phyloP scores from a whole-genome alignment of 1,140 invertebrate species.

The Tetramorium simillimum region DNA sequence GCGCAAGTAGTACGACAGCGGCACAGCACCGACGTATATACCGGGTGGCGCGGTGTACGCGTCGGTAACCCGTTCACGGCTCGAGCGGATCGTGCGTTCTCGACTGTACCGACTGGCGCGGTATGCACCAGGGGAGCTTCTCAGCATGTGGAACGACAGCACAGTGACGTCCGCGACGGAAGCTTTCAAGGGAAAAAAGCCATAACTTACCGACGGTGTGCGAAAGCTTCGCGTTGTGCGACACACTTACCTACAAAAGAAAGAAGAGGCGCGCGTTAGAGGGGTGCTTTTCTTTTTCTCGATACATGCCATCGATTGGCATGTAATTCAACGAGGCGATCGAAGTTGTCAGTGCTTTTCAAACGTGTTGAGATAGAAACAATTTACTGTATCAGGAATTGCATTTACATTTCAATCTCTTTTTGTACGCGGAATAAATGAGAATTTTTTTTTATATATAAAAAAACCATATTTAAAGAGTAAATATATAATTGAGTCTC shows the following conservation, averaged over 20 bases:
- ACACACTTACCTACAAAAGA: conserved; percentile 72
- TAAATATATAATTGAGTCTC: not conserved
- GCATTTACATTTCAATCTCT: not conserved
- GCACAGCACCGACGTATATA: conserved; percentile 9
- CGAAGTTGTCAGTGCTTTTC: not conserved
- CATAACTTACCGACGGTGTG: conserved; percentile 68
- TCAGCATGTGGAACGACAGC: not conserved
- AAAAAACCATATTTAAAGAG: not conserved
- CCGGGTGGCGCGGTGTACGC: not conserved
- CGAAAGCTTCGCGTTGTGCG: conserved; percentile 5
- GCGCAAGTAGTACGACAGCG: conserved; percentile 50
- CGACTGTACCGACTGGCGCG: conserved; percentile 53
- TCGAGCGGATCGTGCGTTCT: not conserved
- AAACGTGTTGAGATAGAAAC: not conserved
- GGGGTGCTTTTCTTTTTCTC: not conserved
- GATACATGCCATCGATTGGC: not conserved
- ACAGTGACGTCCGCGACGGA: not conserved
- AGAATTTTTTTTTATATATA: not conserved
- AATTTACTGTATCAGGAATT: not conserved
- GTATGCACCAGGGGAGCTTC: conserved; percentile 47
- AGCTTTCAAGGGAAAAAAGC: conserved; percentile 61
- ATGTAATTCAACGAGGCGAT: not conserved
- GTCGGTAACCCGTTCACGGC: conserved; percentile 42
- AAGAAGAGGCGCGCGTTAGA: conserved; percentile 27
- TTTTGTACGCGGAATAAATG: not conserved